Evolutionary conservation across 2,113 vertebrate genomes (phyloP).

Genomic region (Odontophorus gujanensis): DNA sequence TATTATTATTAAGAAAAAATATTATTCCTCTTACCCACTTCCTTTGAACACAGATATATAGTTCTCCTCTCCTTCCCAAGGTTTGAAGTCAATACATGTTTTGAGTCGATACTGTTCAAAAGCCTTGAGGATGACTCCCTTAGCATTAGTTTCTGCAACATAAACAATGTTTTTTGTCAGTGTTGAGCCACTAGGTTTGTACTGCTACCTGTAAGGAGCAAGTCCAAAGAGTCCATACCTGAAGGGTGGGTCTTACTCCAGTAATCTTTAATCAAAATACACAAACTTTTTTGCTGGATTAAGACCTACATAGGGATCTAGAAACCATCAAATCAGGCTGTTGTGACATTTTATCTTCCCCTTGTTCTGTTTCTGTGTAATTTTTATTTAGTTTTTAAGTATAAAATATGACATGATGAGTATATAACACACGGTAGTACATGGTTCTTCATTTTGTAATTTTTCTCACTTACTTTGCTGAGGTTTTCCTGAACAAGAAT

Average conservation of each 20-base stretch:
- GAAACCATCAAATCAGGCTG: neutral
- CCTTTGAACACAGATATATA: slow-evolving; percentile 92
- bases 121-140: slow-evolving; percentile 90
- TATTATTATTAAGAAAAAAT: too few species aligned
- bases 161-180: neutral
- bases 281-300: neutral
- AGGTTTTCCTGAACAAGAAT: neutral
- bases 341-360: neutral
- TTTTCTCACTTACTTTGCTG: neutral
- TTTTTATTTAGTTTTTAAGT: neutral
- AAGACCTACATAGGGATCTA: neutral
- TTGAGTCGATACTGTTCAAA: slow-evolving; percentile 94
- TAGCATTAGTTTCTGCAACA: slow-evolving; percentile 90
- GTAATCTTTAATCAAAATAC: neutral
- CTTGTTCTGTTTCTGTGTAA: neutral
- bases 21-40: slow-evolving; percentile 81
- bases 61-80: slow-evolving; percentile 89
- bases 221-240: neutral
- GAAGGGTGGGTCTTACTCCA: neutral
- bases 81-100: slow-evolving; percentile 94
- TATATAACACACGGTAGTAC: neutral
- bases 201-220: accelerated
- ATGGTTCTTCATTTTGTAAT: neutral
- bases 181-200: neutral
- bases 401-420: neutral